Percentiles rank a stretch among this genome's conserved stretches.
phyloP scores from a whole-genome alignment of 2,113 vertebrate species.

The Marmota monax region DNA sequence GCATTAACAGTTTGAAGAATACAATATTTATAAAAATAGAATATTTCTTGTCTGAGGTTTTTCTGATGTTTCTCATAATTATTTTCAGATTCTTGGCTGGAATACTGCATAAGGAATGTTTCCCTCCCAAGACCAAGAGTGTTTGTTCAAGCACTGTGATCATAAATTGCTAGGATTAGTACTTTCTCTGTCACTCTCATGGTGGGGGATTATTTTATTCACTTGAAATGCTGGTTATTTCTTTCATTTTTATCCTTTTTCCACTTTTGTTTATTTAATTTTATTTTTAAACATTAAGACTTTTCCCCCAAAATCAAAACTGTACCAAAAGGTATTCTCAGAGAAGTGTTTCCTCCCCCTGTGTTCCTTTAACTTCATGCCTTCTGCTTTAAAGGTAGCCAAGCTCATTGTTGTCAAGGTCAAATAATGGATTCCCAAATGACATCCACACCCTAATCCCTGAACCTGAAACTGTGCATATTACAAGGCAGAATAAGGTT shows the following conservation, averaged over 20 bases:
- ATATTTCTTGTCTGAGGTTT: neutral
- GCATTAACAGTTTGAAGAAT: neutral
- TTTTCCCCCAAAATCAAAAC: neutral
- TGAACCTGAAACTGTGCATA: neutral
- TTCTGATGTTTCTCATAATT: neutral
- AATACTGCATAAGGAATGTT: too few species aligned
- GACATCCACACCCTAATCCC: neutral
- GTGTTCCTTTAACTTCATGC: neutral
- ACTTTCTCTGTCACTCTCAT: neutral
- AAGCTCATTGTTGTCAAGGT: neutral
- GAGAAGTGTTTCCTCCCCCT: neutral
- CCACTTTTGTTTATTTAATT: neutral
- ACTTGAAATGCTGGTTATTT: neutral
- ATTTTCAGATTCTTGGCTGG: neutral
- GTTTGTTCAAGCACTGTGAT: neutral
- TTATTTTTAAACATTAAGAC: neutral
- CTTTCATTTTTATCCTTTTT: neutral
- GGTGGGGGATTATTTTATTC: neutral
- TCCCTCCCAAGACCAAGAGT: neutral
- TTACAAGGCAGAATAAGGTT: neutral
- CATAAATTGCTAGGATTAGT: neutral
- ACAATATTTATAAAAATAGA: neutral
- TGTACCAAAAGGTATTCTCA: neutral
- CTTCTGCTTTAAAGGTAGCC: neutral
- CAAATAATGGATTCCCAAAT: neutral